phyloP scores from a whole-genome alignment of 2,113 vertebrate genomes.

The Actenoides hombroni region DNA sequence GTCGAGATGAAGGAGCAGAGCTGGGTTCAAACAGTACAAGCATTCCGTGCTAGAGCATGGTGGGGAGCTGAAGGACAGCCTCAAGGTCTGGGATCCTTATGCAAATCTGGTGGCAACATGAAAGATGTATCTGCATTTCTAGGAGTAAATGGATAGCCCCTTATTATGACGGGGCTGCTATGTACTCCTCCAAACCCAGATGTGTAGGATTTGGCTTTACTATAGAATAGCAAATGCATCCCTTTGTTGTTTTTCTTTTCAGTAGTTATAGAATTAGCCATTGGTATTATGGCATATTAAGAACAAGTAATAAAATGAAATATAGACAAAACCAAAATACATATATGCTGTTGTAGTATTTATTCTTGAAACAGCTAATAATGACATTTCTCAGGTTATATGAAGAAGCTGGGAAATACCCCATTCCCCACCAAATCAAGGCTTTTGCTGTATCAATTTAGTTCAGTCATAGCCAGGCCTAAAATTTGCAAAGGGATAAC shows the following conservation, averaged over 20 bases:
- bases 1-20: not conserved
- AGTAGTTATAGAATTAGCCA: not conserved
- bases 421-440: not conserved
- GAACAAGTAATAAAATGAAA: not conserved
- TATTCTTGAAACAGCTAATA: not conserved
- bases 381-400: not conserved
- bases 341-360: not conserved
- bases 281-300: not conserved
- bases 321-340: not conserved
- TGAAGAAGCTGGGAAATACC: not conserved
- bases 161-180: not conserved
- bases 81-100: not conserved
- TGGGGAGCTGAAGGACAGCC: not conserved
- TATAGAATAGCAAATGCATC: not conserved
- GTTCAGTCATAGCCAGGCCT: not conserved
- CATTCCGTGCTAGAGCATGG: rapidly evolving
- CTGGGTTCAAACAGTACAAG: rapidly evolving
- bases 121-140: not conserved
- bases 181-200: not conserved
- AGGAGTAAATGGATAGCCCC: not conserved
- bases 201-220: not conserved
- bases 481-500: not conserved
- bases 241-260: not conserved
- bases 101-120: not conserved
- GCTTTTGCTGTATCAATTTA: not conserved